Percentiles rank a stretch among this genome's conserved stretches.
These are phyloP conservation scores for Piezodorus guildinii DNA, from an alignment of 1,140 invertebrate species.

Conservation along the genomic window DNA sequence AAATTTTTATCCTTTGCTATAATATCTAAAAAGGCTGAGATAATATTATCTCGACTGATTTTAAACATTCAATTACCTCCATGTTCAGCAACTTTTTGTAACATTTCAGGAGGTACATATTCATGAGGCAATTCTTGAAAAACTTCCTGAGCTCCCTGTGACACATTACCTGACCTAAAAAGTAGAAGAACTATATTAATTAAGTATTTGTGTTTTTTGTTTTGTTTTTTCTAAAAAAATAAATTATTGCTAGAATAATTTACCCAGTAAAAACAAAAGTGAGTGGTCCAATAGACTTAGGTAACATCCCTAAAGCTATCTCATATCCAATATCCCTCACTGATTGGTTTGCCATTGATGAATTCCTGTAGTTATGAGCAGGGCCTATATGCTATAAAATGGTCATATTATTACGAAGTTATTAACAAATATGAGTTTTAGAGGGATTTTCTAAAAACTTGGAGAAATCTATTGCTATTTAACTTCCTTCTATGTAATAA, in stretches of 20 bases:
- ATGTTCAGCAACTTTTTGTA: slow-evolving; percentile 90
- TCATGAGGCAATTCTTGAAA: slow-evolving; percentile 96
- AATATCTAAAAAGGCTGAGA: too few relatives aligned
- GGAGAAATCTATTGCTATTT: too few relatives aligned
- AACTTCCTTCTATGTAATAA: too few relatives aligned
- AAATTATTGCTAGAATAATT: background rate
- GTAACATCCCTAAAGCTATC: slow-evolving; percentile 93
- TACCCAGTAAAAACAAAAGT: slow-evolving; percentile 97
- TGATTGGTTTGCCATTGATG: slow-evolving; percentile 92
- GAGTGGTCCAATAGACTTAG: slow-evolving; percentile 92
- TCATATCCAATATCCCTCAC: slow-evolving; percentile 97
- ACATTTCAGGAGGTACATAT: slow-evolving; percentile 88
- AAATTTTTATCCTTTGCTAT: too few relatives aligned
- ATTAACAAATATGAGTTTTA: too few relatives aligned
- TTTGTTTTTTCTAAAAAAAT: too few relatives aligned
- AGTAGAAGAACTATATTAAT: background rate
- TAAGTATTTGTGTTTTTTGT: too few relatives aligned
- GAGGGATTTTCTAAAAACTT: too few relatives aligned
- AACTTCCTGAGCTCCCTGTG: slow-evolving; percentile 87
- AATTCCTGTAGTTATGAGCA: slow-evolving; percentile 96
- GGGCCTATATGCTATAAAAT: slow-evolving; percentile 86
- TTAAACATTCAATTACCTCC: slow-evolving; percentile 55
- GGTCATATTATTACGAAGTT: too few relatives aligned
- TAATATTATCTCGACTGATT: background rate
- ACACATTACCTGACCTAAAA: slow-evolving; percentile 32